Evolutionary conservation across 2,797 vertebrate species (phyloP).

Genomic region (Masticophis lateralis): DNA sequence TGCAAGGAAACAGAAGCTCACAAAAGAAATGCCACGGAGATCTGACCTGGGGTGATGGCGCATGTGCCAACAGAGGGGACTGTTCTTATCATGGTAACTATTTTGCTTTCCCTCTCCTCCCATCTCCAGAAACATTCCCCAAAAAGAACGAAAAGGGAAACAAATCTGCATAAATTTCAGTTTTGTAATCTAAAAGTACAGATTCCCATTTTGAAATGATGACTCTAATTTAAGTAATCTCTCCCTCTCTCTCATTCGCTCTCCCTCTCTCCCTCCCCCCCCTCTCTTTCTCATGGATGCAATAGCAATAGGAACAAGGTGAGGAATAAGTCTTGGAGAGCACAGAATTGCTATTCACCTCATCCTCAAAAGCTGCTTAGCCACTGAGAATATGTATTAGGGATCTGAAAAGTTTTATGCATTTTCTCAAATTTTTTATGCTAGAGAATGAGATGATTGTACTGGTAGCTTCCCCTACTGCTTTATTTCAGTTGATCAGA

Average conservation of each 20-base stretch:
- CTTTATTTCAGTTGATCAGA: background rate
- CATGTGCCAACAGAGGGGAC: too few species aligned
- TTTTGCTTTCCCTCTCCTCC: background rate
- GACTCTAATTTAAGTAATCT: background rate
- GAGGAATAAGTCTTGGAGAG: background rate
- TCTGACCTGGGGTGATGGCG: too few species aligned
- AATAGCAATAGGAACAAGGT: background rate
- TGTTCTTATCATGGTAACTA: background rate
- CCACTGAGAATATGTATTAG: background rate
- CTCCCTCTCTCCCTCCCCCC: too few species aligned
- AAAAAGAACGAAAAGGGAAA: background rate
- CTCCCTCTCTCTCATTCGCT: background rate
- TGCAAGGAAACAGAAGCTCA: too few species aligned
- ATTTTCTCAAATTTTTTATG: background rate
- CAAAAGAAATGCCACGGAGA: too few species aligned
- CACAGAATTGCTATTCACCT: background rate
- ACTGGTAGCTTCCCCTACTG: background rate
- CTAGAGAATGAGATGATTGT: background rate
- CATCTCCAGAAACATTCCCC: background rate
- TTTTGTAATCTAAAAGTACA: background rate
- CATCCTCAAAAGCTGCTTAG: background rate
- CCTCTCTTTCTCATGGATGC: background rate
- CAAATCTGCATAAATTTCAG: background rate
- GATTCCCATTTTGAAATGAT: background rate
- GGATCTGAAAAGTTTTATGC: background rate